phyloP scores from a whole-genome alignment of 1,140 invertebrate genomes.

The Aporrectodea caliginosa region DNA sequence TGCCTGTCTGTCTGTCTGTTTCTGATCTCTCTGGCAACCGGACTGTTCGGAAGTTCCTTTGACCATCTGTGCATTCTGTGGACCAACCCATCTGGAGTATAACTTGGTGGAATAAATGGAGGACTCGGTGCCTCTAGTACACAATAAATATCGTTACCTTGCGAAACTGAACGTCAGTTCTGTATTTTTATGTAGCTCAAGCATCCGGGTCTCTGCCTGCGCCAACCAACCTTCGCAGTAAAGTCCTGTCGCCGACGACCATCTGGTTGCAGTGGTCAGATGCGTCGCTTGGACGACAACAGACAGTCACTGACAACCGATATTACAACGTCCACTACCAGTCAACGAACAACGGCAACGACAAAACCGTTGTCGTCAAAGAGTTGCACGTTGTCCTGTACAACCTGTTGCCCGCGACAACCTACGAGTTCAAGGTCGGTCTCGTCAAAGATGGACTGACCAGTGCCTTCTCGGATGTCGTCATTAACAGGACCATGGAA shows the following conservation, averaged over 20 bases:
- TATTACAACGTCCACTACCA: slow-evolving; percentile 33
- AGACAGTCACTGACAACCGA: slow-evolving; percentile 21
- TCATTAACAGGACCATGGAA: slow-evolving; percentile 23
- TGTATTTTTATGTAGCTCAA: slow-evolving; percentile 3
- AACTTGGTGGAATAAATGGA: too few relatives aligned
- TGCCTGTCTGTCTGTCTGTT: too few relatives aligned
- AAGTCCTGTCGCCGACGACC: slow-evolving; percentile 25
- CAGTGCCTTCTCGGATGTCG: slow-evolving; percentile 20
- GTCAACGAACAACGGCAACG: slow-evolving; percentile 10
- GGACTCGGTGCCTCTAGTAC: too few relatives aligned
- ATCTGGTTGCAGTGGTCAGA: slow-evolving; percentile 28
- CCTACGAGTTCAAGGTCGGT: slow-evolving; percentile 29
- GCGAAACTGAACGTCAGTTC: too few relatives aligned
- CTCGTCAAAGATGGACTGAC: slow-evolving; percentile 22
- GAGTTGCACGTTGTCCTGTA: slow-evolving; percentile 24
- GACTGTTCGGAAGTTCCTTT: too few relatives aligned
- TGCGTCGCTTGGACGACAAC: slow-evolving; percentile 17
- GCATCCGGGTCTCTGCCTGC: not conserved
- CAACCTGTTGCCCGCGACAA: slow-evolving; percentile 20
- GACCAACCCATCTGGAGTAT: too few relatives aligned
- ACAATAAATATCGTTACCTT: too few relatives aligned
- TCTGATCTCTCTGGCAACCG: too few relatives aligned
- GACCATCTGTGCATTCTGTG: too few relatives aligned
- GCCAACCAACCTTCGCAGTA: slow-evolving; percentile 23
- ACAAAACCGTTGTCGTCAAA: slow-evolving; percentile 25